A percentile compares a stretch with the other conserved stretches of the same genome.
Conservation (phyloP, 2,888 invertebrate species). For the Leptinotarsa juncta region DNA sequence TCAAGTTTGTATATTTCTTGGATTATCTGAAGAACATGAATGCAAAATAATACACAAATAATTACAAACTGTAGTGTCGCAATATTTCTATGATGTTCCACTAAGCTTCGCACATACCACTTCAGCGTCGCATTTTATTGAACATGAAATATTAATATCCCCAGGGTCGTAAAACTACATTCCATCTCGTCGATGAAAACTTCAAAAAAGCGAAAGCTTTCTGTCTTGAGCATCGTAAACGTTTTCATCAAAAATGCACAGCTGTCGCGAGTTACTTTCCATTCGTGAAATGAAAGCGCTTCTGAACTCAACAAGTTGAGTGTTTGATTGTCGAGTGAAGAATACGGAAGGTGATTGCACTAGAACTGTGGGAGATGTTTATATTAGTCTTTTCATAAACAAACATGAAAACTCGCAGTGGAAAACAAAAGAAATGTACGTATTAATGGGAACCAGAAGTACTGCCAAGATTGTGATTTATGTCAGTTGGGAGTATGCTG, state of each 20-base stretch:
- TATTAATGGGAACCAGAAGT: too few relatives aligned
- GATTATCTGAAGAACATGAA: not conserved
- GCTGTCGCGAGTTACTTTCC: slow-evolving; percentile 8
- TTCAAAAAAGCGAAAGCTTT: slow-evolving; percentile 2
- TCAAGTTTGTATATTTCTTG: too few relatives aligned
- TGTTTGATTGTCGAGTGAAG: slow-evolving; percentile 1
- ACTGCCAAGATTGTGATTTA: too few relatives aligned
- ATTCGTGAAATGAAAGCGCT: not conserved
- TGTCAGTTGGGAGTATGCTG: too few relatives aligned
- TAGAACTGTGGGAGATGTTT: not conserved
- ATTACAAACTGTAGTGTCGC: not conserved
- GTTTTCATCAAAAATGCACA: slow-evolving; percentile 22
- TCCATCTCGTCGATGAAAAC: slow-evolving; percentile 3
- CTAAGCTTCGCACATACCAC: not conserved
- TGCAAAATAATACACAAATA: not conserved
- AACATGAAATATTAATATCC: slow-evolving; percentile 18
- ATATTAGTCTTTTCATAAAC: not conserved
- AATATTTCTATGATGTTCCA: not conserved
- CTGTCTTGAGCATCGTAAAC: not conserved
- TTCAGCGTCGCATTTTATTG: not conserved
- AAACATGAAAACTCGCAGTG: not conserved
- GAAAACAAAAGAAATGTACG: too few relatives aligned
- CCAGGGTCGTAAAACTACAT: not conserved
- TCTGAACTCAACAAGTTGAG: slow-evolving; percentile 14
- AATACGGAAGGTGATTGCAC: not conserved